Evolutionary conservation across 2,888 invertebrate genomes (phyloP), one percentile per base, ranked within the genome.

Genomic region (Cepaea hortensis): DNA sequence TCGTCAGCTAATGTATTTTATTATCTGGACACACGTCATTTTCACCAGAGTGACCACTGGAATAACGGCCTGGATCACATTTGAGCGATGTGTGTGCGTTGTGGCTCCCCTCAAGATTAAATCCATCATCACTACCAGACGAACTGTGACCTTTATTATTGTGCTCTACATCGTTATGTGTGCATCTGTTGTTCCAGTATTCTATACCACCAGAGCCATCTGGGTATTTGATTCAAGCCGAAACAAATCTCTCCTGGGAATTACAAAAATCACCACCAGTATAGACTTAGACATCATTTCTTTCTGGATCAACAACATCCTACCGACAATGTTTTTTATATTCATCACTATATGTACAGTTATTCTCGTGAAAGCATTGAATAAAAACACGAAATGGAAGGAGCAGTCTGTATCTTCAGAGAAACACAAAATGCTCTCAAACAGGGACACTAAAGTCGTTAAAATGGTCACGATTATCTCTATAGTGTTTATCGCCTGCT

Each of bases 381-480:
- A 35, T 6, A 80, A 46, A 46, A 80, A 80, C 9, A 18, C 81
- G 3, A 48, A 70, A 81, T 81, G 81, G 81, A 18, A 68, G 50
- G 48, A 81, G 70, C 81, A 81, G 62, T n/a, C 70, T 1, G 65
- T 68, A 70, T 48, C 81, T 11, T 48, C 15, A 9, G 2, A 46
- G 9, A 81, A 81, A 70, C n/a, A 61, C n/a, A 61, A 70, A 15
- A n/a, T 11, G 3, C 13, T 68, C 6, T 81, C 81, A 68, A 70
- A 70, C 70, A 68, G 81, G n/a, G 81, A 81, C 48, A n/a, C 81
- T 1, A 81, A 81, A 20, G 81, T 81, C 4, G 18, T 50, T 11
- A 68, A 70, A 70, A 6, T 81, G 48, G 81, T 81, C 20, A 5
- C 68, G 4, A 70, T 81, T 20, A 81, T 81, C 20, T 81, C 81